phyloP scores from a whole-genome alignment of 2,113 vertebrate species.

The Gnathonemus longibarbis region DNA sequence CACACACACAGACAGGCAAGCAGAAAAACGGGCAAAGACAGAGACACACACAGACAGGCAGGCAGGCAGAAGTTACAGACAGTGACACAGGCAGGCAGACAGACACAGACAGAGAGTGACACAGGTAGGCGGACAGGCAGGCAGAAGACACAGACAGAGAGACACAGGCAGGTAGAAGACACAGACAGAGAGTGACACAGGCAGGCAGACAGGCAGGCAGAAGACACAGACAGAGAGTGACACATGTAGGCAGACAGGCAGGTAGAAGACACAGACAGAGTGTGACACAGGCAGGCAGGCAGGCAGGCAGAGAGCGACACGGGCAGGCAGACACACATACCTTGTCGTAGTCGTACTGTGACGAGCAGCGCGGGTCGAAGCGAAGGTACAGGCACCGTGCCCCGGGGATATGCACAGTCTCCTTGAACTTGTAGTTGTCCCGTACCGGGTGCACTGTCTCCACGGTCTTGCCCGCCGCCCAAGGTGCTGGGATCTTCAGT shows the following conservation, averaged over 20 bases:
- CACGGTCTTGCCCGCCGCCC: constrained; percentile 96
- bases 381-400: constrained; percentile 93
- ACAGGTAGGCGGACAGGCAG: neutral
- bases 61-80: neutral
- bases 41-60: neutral
- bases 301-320: neutral
- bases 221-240: neutral
- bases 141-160: neutral
- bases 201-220: too few species aligned
- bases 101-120: neutral
- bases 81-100: too few species aligned
- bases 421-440: constrained; percentile 98
- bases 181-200: neutral
- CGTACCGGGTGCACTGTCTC: constrained; percentile 95
- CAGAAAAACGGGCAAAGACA: too few species aligned
- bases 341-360: constrained; percentile 99
- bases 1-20: neutral
- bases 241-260: too few species aligned
- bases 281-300: neutral
- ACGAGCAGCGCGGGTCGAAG: constrained; percentile 94
- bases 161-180: too few species aligned
- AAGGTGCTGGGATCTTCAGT: constrained; percentile 94
- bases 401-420: constrained; percentile 94
- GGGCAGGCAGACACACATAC: constrained; percentile 43
- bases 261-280: neutral